These are phyloP conservation scores for Euschistus heros DNA, from an alignment of 1,140 invertebrate species.

Conservation along the genomic window DNA sequence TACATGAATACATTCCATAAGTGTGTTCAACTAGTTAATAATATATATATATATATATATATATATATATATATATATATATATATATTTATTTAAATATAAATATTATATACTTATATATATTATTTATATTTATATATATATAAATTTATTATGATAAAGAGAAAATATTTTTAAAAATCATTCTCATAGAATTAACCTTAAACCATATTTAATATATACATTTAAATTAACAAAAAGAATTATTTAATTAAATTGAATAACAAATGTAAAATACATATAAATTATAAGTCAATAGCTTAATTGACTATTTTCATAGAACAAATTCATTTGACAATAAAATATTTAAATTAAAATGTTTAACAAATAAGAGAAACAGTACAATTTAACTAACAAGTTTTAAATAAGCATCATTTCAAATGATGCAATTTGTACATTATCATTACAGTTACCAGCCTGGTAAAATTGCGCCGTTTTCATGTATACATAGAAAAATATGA, in stretches of 20 bases:
- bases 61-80: neutral
- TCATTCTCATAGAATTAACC: neutral
- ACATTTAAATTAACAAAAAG: constrained; percentile 13
- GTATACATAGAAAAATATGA: constrained; percentile 11
- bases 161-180: constrained; percentile 4
- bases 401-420: constrained; percentile 6
- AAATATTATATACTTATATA: too few relatives aligned
- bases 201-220: constrained; percentile 18
- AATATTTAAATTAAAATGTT: constrained; percentile 3
- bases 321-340: neutral
- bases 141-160: constrained; percentile 2
- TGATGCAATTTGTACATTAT: constrained; percentile 16
- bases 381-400: neutral
- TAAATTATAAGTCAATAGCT: constrained; percentile 7
- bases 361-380: neutral
- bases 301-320: constrained; percentile 18
- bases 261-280: constrained; percentile 12
- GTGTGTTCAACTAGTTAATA: constrained; percentile 4
- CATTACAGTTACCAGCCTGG: constrained; percentile 14
- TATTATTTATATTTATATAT: too few relatives aligned
- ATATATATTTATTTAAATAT: neutral
- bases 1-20: constrained; percentile 11
- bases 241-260: constrained; percentile 9
- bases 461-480: constrained; percentile 17
- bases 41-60: constrained; percentile 9